These are phyloP conservation scores for Dichetophora obliterata DNA, from an alignment of 2,888 invertebrate genomes.

Conservation along the genomic window DNA sequence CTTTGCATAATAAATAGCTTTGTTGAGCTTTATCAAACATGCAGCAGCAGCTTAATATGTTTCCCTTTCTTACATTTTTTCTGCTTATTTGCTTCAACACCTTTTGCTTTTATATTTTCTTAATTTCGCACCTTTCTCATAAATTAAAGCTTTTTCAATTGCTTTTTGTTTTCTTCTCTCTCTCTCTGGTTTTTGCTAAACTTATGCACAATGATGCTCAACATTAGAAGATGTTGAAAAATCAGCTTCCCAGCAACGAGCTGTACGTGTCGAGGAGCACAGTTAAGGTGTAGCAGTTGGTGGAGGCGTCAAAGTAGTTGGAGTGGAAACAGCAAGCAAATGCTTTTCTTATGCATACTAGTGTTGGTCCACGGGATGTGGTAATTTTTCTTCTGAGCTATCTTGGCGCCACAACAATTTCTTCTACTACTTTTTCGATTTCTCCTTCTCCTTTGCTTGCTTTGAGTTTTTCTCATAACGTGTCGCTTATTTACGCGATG, in stretches of 20 bases:
- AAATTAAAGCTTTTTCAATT: background rate
- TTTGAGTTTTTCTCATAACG: background rate
- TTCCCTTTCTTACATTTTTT: background rate
- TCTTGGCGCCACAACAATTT: no score
- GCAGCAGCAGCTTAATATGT: background rate
- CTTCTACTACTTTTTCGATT: background rate
- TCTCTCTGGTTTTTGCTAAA: background rate
- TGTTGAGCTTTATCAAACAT: no score
- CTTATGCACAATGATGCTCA: background rate
- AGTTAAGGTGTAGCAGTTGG: no score
- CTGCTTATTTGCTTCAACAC: background rate
- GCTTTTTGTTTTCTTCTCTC: background rate
- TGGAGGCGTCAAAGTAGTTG: no score
- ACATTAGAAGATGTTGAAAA: background rate
- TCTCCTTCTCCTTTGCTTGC: background rate
- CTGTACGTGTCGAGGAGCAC: conserved; percentile 16
- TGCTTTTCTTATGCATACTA: no score
- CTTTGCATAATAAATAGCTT: no score
- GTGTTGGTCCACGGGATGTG: no score
- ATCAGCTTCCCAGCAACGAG: background rate
- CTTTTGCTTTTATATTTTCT: background rate
- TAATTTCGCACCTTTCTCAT: background rate
- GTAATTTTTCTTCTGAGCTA: no score
- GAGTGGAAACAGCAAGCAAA: background rate
- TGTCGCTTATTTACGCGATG: conserved; percentile 1